Conservation (phyloP, 2,113 vertebrate species). For the Zosterops pallidus region DNA sequence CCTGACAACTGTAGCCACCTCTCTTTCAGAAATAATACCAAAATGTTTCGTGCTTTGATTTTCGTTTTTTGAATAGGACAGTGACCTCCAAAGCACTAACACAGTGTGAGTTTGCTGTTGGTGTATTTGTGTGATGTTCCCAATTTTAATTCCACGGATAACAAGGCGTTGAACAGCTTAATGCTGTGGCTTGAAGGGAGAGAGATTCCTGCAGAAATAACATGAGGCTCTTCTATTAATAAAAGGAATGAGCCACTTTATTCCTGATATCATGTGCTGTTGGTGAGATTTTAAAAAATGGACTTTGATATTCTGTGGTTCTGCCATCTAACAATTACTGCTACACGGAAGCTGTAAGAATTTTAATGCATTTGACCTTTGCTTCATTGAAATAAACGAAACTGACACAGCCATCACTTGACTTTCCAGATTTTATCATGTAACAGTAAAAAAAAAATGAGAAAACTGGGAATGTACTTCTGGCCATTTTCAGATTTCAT, state of each 20-base stretch:
- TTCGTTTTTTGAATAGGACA: not conserved
- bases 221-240: not conserved
- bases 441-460: not conserved
- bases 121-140: fast-evolving
- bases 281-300: not conserved
- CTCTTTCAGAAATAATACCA: not conserved
- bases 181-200: not conserved
- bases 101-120: not conserved
- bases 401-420: not conserved
- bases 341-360: not conserved
- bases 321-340: not conserved
- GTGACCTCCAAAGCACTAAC: not conserved
- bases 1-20: fast-evolving
- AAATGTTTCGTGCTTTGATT: not conserved
- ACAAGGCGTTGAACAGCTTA: not conserved
- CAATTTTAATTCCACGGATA: not conserved
- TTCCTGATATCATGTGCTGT: fast-evolving
- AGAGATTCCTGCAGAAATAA: not conserved
- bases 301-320: not conserved
- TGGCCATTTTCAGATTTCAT: not conserved
- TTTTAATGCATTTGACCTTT: not conserved
- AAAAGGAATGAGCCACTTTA: fast-evolving
- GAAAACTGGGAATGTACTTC: not conserved
- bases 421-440: not conserved
- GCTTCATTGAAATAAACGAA: not conserved